Evolutionary conservation across 2,113 vertebrate species (phyloP).

Genomic region (Martes martes): DNA sequence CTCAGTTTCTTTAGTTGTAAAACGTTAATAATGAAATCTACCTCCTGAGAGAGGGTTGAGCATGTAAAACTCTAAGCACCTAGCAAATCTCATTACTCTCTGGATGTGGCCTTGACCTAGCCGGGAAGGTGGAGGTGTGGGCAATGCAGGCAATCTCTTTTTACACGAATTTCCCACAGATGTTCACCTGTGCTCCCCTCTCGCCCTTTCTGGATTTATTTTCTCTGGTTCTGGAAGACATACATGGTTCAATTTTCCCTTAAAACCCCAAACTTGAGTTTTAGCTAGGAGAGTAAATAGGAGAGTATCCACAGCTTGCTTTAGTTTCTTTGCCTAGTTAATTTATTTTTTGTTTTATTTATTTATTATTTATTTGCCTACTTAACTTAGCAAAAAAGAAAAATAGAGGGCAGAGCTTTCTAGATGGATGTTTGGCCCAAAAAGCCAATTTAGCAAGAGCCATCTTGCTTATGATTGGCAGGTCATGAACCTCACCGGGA

Average conservation of each 20-base stretch:
- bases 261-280: background rate
- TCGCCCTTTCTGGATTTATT: background rate
- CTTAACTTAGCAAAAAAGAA: background rate
- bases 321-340: background rate
- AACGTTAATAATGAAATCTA: background rate
- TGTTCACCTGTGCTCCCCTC: background rate
- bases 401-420: background rate
- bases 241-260: background rate
- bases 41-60: background rate
- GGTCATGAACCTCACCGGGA: background rate
- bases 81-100: too few species aligned
- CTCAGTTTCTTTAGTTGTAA: background rate
- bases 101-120: background rate
- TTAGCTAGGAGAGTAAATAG: background rate
- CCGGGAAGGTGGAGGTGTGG: background rate
- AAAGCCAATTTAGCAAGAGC: background rate
- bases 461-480: background rate
- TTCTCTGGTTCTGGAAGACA: background rate
- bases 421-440: background rate
- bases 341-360: background rate
- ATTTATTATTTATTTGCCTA: background rate
- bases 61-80: too few species aligned
- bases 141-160: background rate
- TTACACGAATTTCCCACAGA: background rate
- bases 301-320: background rate